phyloP scores from a whole-genome alignment of 2,797 vertebrate genomes.

The Aselliscus stoliczkanus region DNA sequence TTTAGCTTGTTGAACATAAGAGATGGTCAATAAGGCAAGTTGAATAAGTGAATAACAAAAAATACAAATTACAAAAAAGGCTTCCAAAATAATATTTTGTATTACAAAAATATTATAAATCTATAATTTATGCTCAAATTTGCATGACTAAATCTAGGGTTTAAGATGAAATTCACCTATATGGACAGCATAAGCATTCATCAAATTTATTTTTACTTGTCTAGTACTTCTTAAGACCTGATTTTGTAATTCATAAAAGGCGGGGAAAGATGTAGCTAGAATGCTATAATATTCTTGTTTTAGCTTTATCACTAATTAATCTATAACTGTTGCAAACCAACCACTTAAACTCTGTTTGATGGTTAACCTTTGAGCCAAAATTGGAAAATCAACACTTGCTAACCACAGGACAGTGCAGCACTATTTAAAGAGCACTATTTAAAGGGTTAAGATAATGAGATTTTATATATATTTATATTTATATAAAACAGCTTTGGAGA shows the following conservation, averaged over 20 bases:
- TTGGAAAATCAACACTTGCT: constrained; percentile 47
- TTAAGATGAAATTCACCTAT: constrained; percentile 46
- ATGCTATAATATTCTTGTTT: constrained; percentile 24
- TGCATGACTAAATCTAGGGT: not conserved
- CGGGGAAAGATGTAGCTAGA: not conserved
- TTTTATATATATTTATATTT: not conserved
- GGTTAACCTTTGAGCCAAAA: constrained; percentile 57
- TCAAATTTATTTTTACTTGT: constrained; percentile 34
- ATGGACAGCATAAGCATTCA: not conserved
- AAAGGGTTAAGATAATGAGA: constrained; percentile 4
- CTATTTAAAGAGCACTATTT: constrained; percentile 65
- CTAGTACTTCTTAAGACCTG: not conserved
- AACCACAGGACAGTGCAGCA: constrained; percentile 38
- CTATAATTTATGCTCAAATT: constrained; percentile 16
- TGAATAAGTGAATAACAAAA: constrained; percentile 16
- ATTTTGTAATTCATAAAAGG: constrained; percentile 37
- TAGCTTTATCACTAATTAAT: constrained; percentile 54
- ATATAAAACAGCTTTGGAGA: not conserved
- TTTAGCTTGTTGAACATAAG: constrained; percentile 48
- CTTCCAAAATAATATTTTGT: not conserved
- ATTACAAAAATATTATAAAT: constrained; percentile 25
- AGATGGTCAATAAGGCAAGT: constrained; percentile 62
- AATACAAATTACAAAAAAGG: not conserved
- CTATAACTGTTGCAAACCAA: not conserved
- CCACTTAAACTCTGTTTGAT: constrained; percentile 12